phyloP scores from a whole-genome alignment of 2,888 invertebrate genomes.

The Coenonympha arcania region DNA sequence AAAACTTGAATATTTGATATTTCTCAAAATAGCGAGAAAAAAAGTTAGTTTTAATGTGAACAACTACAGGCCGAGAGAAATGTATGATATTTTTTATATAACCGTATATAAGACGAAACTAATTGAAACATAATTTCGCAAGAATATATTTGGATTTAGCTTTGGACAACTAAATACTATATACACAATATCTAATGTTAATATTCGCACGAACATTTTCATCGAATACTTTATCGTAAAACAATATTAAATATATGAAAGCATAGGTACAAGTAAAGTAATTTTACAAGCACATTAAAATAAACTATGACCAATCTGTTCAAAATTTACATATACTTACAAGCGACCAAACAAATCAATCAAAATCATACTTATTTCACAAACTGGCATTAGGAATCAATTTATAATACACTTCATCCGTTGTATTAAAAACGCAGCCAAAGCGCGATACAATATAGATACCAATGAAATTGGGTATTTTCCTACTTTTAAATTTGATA shows the following conservation, averaged over 20 bases:
- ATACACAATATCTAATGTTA: conserved; percentile 56
- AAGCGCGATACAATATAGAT: conserved; percentile 20
- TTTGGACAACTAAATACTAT: conserved; percentile 68
- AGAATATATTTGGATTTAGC: conserved; percentile 67
- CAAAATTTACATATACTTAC: conserved; percentile 73
- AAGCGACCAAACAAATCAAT: conserved; percentile 51
- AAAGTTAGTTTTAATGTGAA: too few species aligned
- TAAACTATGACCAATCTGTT: conserved; percentile 51
- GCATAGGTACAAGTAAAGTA: conserved; percentile 45
- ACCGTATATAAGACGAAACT: too few species aligned
- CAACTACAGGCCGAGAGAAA: too few species aligned
- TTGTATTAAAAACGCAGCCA: conserved; percentile 39
- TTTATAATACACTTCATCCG: conserved; percentile 30
- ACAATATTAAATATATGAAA: conserved; percentile 46
- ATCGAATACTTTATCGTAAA: conserved; percentile 28
- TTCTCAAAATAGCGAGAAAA: too few species aligned
- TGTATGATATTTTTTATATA: too few species aligned
- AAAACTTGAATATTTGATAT: too few species aligned
- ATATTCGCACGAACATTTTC: conserved; percentile 42
- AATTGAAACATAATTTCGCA: conserved; percentile 45
- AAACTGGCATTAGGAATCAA: conserved; percentile 35
- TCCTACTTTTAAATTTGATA: too few species aligned
- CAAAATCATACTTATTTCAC: conserved; percentile 40
- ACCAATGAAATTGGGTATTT: too few species aligned
- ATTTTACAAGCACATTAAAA: conserved; percentile 57